A percentile compares a stretch with the other conserved stretches of the same genome.
Conservation (phyloP, 2,888 invertebrate species). For the Alsophila aescularia region DNA sequence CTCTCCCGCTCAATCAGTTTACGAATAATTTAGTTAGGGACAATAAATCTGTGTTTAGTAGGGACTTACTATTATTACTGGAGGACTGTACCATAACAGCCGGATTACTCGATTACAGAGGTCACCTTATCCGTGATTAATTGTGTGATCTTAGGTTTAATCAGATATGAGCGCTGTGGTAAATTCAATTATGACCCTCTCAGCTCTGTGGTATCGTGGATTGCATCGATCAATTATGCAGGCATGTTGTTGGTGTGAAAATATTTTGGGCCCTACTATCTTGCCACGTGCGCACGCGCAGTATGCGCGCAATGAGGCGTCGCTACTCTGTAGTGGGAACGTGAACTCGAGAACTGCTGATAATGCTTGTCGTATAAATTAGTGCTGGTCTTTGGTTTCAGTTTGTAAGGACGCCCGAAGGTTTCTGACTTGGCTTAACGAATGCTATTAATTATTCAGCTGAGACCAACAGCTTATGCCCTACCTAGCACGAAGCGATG, state of each 20-base stretch:
- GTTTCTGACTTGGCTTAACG: no score
- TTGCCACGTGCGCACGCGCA: no score
- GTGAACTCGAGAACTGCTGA: no score
- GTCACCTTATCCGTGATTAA: conserved; percentile 63
- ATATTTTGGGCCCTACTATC: no score
- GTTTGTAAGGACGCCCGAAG: no score
- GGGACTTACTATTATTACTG: conserved; percentile 70
- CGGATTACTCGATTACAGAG: conserved; percentile 68
- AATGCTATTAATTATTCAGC: no score
- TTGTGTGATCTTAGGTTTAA: conserved; percentile 49
- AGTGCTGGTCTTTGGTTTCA: no score
- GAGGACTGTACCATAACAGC: conserved; percentile 62
- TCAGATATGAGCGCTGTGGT: conserved; percentile 38
- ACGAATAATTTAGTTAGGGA: conserved; percentile 77
- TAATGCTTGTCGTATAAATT: no score
- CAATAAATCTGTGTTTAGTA: conserved; percentile 79
- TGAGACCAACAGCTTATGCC: no score
- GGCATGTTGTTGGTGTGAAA: neutral
- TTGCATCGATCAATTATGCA: neutral
- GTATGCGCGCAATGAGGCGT: no score
- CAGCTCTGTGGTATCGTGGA: conserved; percentile 7
- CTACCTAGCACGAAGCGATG: no score
- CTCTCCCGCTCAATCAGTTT: conserved; percentile 67
- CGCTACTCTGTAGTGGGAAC: no score
- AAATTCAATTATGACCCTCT: conserved; percentile 38